phyloP scores from a whole-genome alignment of 2,888 invertebrate species.

The Lottia gigantea region DNA sequence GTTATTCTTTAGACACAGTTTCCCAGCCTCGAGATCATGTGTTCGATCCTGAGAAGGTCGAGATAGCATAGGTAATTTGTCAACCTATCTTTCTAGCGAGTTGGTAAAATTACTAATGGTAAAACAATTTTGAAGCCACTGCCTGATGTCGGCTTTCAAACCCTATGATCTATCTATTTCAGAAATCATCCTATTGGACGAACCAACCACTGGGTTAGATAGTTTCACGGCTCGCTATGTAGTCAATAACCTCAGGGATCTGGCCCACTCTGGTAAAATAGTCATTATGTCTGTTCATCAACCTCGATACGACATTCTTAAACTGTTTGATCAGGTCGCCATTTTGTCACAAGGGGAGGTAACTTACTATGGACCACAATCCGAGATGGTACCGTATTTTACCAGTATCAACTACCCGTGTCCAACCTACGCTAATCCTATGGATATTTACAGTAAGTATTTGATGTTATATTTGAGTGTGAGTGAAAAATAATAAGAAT shows the following conservation, averaged over 20 bases:
- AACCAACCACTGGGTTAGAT: constrained; percentile 87
- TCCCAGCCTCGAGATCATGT: no score
- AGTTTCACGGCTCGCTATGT: constrained; percentile 87
- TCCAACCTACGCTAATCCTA: constrained; percentile 93
- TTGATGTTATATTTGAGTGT: no score
- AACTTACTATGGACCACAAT: constrained; percentile 74
- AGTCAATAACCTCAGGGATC: constrained; percentile 43
- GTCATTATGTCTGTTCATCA: constrained; percentile 86
- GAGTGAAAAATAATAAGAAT: no score
- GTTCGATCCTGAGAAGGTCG: no score
- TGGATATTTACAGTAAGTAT: constrained; percentile 83
- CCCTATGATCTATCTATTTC: constrained; percentile 72
- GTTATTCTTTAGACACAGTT: no score
- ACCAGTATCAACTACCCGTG: constrained; percentile 95
- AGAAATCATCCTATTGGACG: constrained; percentile 87
- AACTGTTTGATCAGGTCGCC: constrained; percentile 52
- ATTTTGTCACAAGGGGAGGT: constrained; percentile 73
- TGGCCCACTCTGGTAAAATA: constrained; percentile 51
- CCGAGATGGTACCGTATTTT: constrained; percentile 93
- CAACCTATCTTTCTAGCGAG: no score
- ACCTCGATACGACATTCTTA: constrained; percentile 56
- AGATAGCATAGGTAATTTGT: no score
- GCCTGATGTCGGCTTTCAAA: no score
- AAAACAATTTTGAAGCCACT: no score
- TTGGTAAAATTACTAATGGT: no score